Evolutionary conservation across 1,140 invertebrate genomes (phyloP).

Genomic region (Orius laevigatus): DNA sequence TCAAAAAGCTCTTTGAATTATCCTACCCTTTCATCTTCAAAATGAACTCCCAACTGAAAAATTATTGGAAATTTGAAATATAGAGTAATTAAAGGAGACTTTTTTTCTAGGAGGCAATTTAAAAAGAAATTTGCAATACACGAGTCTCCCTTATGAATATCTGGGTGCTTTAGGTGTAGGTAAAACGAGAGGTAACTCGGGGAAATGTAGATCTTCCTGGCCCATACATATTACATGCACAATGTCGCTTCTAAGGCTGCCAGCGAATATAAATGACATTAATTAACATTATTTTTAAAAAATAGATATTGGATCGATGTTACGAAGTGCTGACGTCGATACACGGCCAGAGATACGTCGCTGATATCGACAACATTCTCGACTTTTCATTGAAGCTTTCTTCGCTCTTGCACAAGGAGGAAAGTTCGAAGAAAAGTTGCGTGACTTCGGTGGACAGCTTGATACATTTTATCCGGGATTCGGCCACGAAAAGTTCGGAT

Average conservation of each 20-base stretch:
- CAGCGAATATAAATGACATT: not conserved
- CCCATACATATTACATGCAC: not conserved
- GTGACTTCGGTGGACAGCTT: too few species aligned
- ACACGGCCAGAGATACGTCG: constrained; percentile 13
- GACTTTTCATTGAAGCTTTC: constrained; percentile 13
- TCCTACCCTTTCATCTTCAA: too few species aligned
- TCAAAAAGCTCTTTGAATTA: too few species aligned
- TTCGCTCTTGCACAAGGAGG: not conserved
- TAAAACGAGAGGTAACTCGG: not conserved
- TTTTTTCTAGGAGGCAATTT: too few species aligned
- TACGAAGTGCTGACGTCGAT: constrained; percentile 13
- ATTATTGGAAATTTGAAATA: too few species aligned
- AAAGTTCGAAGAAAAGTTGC: not conserved
- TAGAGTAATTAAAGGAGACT: too few species aligned
- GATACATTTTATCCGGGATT: too few species aligned
- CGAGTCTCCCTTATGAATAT: too few species aligned
- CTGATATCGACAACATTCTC: constrained; percentile 15
- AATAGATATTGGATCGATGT: constrained; percentile 14
- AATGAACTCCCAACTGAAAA: too few species aligned
- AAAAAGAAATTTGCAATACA: not conserved
- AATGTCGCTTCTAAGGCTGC: not conserved
- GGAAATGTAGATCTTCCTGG: not conserved
- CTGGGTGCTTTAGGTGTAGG: not conserved
- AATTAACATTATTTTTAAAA: not conserved
- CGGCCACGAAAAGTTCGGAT: not conserved